Evolutionary conservation across 2,113 vertebrate genomes (phyloP), one percentile per base, ranked within the genome.

Genomic region (Saccopteryx bilineata): DNA sequence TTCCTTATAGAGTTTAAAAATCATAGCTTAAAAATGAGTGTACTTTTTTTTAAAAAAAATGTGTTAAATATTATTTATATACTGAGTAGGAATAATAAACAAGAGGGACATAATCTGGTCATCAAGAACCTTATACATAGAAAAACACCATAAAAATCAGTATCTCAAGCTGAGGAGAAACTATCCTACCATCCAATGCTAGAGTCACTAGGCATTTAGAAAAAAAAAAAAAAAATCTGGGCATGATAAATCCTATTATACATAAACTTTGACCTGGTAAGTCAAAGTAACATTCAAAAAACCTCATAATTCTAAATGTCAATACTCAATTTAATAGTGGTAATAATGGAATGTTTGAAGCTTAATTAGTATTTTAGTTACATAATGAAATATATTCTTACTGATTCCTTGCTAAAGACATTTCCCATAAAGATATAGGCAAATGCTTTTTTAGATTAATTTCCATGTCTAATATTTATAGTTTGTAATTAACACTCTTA

Each of bases 361-460:
- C 26, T 24, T 82, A 92, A 92, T 96, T n/a, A 15, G 48, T 96
- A 93, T 96, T 96, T 95, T 87, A 48, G 0, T 46, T 6, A 12
- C 14, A 24, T 11, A 66, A 18, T 7, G 68, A 96, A 96, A 95
- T 84, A 90, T 83, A 21, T 97, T 96, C 66, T 84, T 76, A 82
- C 54, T 90, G 91, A 97, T 95, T 97, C 96, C 94, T 54, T 96
- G 91, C 85, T 94, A 96, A 87, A 91, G 56, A 91, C 93, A 86
- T 94, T 46, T 96, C 87, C 95, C 75, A 65, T 91, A 52, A 89
- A 92, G 81, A 52, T 75, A 93, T 94, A 68, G 31, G 48, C 48
- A 0, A 9, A 79, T 94, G 69, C 56, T 18, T 31, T 54, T 13
- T n/a, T 71, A 91, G 31, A 80, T 76, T 63, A 88, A 95, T 96